A percentile compares a stretch with the other conserved stretches of the same genome.
These are phyloP conservation scores for Drosophila lowei DNA, from an alignment of 1,140 invertebrate genomes.

Conservation along the genomic window DNA sequence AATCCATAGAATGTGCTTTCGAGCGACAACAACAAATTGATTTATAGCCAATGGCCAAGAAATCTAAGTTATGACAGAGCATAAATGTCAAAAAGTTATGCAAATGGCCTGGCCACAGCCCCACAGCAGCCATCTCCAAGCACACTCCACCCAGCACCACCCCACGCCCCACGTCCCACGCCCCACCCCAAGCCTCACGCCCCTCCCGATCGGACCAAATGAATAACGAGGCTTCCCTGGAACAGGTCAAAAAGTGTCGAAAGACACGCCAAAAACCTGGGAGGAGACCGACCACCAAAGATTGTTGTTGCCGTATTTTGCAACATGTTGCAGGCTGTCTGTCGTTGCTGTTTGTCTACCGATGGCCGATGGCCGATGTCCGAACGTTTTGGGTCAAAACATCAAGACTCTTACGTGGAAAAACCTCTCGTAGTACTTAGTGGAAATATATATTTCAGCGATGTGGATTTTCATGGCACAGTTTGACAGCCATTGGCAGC, in stretches of 20 bases:
- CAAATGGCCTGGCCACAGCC: slow-evolving; percentile 17
- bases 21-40: slow-evolving; percentile 22
- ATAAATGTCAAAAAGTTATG: slow-evolving; percentile 42
- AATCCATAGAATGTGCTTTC: slow-evolving; percentile 26
- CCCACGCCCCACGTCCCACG: too few species aligned
- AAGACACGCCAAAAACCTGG: slow-evolving; percentile 19
- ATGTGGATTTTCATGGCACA: slow-evolving; percentile 1
- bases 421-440: too few species aligned
- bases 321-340: slow-evolving; percentile 1
- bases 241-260: slow-evolving; percentile 42
- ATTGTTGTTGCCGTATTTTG: slow-evolving; percentile 10
- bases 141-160: too few species aligned
- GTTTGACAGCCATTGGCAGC: slow-evolving; percentile 31
- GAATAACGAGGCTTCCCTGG: slow-evolving; percentile 4
- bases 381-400: slow-evolving; percentile 26
- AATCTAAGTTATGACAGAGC: slow-evolving; percentile 46
- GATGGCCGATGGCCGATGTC: too few species aligned
- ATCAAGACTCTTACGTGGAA: slow-evolving; percentile 16
- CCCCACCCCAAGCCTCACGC: too few species aligned
- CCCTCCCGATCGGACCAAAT: slow-evolving; percentile 27
- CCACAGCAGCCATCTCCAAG: neutral
- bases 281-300: slow-evolving; percentile 20
- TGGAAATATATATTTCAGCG: too few species aligned
- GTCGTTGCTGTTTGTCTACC: slow-evolving; percentile 6
- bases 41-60: slow-evolving; percentile 32